Percentiles rank a stretch among this genome's conserved stretches.
These are phyloP conservation scores for Pseudeuparius sepicola DNA, from an alignment of 2,888 invertebrate species.

Conservation along the genomic window DNA sequence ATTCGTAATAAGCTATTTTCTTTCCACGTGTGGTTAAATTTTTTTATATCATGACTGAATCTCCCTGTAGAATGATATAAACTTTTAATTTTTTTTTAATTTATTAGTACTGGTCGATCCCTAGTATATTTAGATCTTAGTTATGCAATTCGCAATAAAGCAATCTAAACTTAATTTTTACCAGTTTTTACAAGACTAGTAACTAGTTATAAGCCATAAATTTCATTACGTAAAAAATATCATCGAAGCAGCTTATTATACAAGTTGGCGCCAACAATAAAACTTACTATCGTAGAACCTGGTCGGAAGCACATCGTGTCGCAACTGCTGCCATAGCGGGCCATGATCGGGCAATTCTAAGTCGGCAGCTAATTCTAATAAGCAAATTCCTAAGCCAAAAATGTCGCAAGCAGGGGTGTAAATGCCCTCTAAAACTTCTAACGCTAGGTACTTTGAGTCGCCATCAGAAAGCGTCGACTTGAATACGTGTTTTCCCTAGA, in stretches of 20 bases:
- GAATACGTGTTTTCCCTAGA: conserved; percentile 20
- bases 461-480: conserved; percentile 50
- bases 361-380: conserved; percentile 60
- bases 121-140: too few species aligned
- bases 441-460: conserved; percentile 65
- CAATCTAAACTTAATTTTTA: conserved; percentile 4
- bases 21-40: too few species aligned
- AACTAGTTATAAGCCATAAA: conserved; percentile 2
- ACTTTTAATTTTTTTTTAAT: too few species aligned
- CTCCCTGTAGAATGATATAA: too few species aligned
- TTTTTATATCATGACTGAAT: too few species aligned
- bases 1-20: too few species aligned
- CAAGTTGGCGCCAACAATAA: conserved; percentile 5
- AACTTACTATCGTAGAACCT: conserved; percentile 25
- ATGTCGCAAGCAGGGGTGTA: conserved; percentile 64
- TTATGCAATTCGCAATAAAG: background rate
- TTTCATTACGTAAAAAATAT: background rate
- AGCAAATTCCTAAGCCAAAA: conserved; percentile 62
- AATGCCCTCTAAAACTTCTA: conserved; percentile 52
- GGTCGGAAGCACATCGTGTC: conserved; percentile 23
- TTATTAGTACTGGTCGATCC: too few species aligned
- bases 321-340: conserved; percentile 50
- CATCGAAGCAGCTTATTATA: conserved; percentile 3
- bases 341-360: conserved; percentile 60
- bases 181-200: too few species aligned